A percentile compares a stretch with the other conserved stretches of the same genome.
Evolutionary conservation across 2,888 invertebrate genomes (phyloP).

Genomic region (Eupithecia subumbrata): DNA sequence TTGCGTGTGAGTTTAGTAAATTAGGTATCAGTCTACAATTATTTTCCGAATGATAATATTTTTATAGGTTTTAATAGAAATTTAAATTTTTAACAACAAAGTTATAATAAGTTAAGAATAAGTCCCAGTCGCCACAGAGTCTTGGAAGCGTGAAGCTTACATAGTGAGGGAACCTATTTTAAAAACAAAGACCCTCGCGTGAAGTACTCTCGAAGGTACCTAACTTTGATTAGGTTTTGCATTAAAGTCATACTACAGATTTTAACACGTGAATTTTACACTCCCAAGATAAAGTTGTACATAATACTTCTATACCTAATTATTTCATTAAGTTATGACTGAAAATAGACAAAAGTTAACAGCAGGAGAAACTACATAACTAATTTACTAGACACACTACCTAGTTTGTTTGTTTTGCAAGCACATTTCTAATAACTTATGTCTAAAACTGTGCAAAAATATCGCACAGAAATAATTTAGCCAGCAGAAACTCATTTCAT

Average conservation of each 20-base stretch:
- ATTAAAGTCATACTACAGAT: neutral
- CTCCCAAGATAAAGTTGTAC: neutral
- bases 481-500: constrained; percentile 8
- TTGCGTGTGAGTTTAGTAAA: neutral
- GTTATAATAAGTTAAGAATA: constrained; percentile 12
- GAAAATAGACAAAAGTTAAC: neutral
- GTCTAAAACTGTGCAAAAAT: neutral
- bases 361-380: neutral
- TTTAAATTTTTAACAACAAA: neutral
- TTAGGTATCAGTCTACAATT: neutral
- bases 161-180: constrained; percentile 17
- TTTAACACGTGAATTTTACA: neutral
- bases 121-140: neutral
- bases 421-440: constrained; percentile 2
- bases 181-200: constrained; percentile 22
- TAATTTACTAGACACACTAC: no score
- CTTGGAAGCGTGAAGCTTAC: constrained; percentile 18
- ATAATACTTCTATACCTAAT: no score
- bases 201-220: constrained; percentile 18
- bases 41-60: neutral
- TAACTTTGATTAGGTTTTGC: constrained; percentile 22
- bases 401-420: neutral
- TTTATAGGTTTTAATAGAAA: neutral
- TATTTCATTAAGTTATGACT: neutral
- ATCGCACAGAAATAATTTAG: neutral